Percentiles rank a stretch among this genome's conserved stretches.
Conservation (phyloP, 2,113 vertebrate genomes). For the Scartelaos histophorus region DNA sequence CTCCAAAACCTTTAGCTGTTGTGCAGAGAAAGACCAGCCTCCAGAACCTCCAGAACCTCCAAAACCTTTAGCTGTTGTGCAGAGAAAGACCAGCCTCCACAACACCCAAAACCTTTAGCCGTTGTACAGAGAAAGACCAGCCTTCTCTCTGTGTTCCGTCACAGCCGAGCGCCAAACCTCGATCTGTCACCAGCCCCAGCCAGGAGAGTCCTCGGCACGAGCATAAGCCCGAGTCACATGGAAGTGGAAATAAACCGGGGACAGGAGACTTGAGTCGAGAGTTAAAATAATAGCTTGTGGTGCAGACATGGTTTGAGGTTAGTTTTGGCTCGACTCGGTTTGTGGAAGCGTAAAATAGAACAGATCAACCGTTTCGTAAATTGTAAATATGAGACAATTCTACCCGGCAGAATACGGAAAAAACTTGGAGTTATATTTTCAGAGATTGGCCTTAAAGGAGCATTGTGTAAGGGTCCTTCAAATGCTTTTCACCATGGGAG, state of each 20-base stretch:
- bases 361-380: neutral
- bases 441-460: no score
- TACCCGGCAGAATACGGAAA: neutral
- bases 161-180: conserved; percentile 23
- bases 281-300: neutral
- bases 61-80: no score
- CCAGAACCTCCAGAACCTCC: neutral
- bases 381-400: neutral
- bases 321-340: neutral
- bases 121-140: conserved; percentile 46
- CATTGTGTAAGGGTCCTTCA: no score
- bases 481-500: no score
- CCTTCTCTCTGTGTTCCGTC: conserved; percentile 44
- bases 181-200: neutral
- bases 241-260: neutral
- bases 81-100: neutral
- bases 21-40: neutral
- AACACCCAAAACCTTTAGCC: neutral
- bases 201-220: neutral
- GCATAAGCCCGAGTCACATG: conserved; percentile 4
- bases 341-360: neutral
- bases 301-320: neutral
- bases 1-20: conserved; percentile 10
- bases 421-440: no score
- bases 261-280: neutral